Evolutionary conservation across 2,888 invertebrate genomes (phyloP).

Genomic region (Gryllus longicercus): DNA sequence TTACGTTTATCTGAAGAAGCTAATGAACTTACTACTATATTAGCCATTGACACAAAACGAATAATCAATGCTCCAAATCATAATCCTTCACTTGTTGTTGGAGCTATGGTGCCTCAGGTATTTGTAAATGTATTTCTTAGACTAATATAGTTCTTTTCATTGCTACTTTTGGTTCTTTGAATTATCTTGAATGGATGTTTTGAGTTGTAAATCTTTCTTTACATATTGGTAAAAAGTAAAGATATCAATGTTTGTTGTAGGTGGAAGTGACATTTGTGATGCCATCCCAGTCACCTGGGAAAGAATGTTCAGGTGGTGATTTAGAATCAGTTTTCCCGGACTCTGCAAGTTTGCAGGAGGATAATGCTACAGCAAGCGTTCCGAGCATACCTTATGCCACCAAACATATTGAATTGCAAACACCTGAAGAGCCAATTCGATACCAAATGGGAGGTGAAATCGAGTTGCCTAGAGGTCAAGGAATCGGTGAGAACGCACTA

Average conservation of each 20-base stretch:
- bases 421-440: not conserved
- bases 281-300: constrained; percentile 78
- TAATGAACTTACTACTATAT: constrained; percentile 72
- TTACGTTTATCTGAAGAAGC: constrained; percentile 77
- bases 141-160: too few relatives aligned
- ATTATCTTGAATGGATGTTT: too few relatives aligned
- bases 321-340: constrained; percentile 81
- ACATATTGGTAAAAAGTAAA: too few relatives aligned
- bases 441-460: not conserved
- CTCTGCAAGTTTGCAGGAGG: constrained; percentile 78
- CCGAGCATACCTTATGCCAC: constrained; percentile 18
- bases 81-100: constrained; percentile 58
- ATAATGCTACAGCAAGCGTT: constrained; percentile 43
- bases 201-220: too few relatives aligned
- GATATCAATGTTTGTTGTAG: constrained; percentile 18
- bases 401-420: not conserved
- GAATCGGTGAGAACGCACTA: not conserved
- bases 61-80: constrained; percentile 51
- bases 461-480: not conserved
- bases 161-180: too few relatives aligned
- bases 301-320: constrained; percentile 80
- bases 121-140: not conserved
- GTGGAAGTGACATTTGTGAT: constrained; percentile 83
- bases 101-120: constrained; percentile 74
- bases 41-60: constrained; percentile 72